Base-by-base conservation (phyloP, 2,797 vertebrate species). In the Ceyx erithaca region DNA sequence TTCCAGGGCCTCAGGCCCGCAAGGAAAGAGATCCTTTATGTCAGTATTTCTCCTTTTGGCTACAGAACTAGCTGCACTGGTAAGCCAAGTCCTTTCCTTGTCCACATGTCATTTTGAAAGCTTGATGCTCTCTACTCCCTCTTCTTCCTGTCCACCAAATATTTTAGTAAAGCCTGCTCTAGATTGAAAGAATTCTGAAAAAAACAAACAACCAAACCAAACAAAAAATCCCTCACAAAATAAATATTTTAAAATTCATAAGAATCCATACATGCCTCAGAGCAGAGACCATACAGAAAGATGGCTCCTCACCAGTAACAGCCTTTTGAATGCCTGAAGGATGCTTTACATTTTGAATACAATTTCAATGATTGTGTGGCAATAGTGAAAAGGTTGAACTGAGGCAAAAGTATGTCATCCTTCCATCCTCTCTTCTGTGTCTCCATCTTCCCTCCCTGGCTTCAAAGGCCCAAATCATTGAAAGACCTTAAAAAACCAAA, bases 21-120 rank as follows among this genome's bases (percentile, higher is more conserved):
- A n/a, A 73, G 79, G 89, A 87, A 95, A 88, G 90, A 83, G 66
- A 91, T 94, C 55, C 21, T 95, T 96, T 94, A 93, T 95, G 82
- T 96, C 31, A 0, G 16, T 92, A 72, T 90, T 83, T 84, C 76
- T 89, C 72, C 87, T 72, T 87, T 89, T 87, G 89, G 91, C 87
- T 89, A 64, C 31, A 96, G 85, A 91, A 45, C 83, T 76, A 72
- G n/a, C 71, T 55, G 45, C 33, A 25, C 54, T 89, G 33, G 48
- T 58, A 83, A 85, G 35, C 69, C 83, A 66, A 87, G 81, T 83
- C n/a, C 8, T 77, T 33, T 87, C 46, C 88, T 43, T 41, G 22
- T 72, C 51, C 57, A 64, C 66, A 21, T 7, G 25, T 75, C 45
- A 66, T 84, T 94, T 69, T 88, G 77, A 63, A 64, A 93, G 43